Evolutionary conservation across 1,140 invertebrate species (phyloP).

Genomic region (Sitobion miscanthi): DNA sequence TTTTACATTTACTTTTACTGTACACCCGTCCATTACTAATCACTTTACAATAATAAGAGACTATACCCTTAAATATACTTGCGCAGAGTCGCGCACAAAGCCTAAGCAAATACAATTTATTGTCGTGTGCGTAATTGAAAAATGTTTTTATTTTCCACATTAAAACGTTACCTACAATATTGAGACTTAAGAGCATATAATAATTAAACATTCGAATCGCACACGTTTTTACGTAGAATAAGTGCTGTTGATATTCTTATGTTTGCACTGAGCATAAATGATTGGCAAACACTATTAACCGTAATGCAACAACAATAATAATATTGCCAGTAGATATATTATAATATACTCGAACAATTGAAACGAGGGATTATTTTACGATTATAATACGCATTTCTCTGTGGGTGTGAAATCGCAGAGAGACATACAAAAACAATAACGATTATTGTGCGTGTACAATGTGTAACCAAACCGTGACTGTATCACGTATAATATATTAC

Average conservation of each 20-base stretch:
- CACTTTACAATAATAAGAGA: not conserved
- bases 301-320: not conserved
- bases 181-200: not conserved
- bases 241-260: not conserved
- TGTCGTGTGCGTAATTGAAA: not conserved
- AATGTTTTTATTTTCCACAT: not conserved
- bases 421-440: not conserved
- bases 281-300: not conserved
- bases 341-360: not conserved
- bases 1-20: not conserved
- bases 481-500: not conserved
- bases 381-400: not conserved
- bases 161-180: not conserved
- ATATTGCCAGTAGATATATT: not conserved
- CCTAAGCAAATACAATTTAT: not conserved
- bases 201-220: not conserved
- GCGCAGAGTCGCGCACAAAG: not conserved
- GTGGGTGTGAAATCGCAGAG: not conserved
- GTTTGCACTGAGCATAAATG: not conserved
- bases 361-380: not conserved
- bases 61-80: not conserved
- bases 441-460: not conserved
- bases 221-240: not conserved
- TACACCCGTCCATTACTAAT: not conserved
- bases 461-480: not conserved